Percentiles rank a stretch among this genome's conserved stretches.
These are phyloP conservation scores for Chrysogorgia sp. DNA, from an alignment of 92 coral and sea anemone genomes.

Conservation along the genomic window DNA sequence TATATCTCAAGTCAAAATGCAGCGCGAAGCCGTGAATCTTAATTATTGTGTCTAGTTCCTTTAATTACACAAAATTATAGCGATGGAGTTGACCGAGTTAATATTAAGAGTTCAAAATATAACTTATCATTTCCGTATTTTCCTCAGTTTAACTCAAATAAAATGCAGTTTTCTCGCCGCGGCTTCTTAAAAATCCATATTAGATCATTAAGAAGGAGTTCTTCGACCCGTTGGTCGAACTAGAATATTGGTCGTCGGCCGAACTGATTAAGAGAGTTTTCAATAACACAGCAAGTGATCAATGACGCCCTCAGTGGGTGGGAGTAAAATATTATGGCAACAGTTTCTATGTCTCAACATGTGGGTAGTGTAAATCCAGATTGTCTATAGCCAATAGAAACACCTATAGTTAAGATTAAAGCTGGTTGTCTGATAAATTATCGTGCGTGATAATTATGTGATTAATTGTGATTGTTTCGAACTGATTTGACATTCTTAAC, in stretches of 20 bases:
- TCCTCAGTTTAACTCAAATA: no score
- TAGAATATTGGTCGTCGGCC: neutral
- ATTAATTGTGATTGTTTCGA: neutral
- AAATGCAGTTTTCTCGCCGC: no score
- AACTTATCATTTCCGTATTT: no score
- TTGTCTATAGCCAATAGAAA: slow-evolving; percentile 15
- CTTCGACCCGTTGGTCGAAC: slow-evolving; percentile 22
- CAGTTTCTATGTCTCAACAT: slow-evolving; percentile 37
- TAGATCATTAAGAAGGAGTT: neutral
- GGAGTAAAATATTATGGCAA: slow-evolving; percentile 9
- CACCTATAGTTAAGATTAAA: slow-evolving; percentile 15
- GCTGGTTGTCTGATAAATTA: slow-evolving; percentile 9
- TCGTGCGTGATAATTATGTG: slow-evolving; percentile 9
- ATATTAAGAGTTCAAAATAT: no score
- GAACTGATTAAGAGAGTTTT: slow-evolving; percentile 1
- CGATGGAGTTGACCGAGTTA: no score
- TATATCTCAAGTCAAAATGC: no score
- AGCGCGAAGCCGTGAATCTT: no score
- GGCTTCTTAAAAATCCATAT: neutral
- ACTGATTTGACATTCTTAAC: neutral
- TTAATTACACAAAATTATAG: no score
- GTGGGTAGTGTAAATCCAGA: slow-evolving; percentile 27
- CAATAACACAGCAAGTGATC: neutral
- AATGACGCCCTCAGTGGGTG: neutral
- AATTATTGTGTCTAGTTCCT: no score